phyloP scores from a whole-genome alignment of 1,140 invertebrate species.

The Meloidogyne chitwoodi region DNA sequence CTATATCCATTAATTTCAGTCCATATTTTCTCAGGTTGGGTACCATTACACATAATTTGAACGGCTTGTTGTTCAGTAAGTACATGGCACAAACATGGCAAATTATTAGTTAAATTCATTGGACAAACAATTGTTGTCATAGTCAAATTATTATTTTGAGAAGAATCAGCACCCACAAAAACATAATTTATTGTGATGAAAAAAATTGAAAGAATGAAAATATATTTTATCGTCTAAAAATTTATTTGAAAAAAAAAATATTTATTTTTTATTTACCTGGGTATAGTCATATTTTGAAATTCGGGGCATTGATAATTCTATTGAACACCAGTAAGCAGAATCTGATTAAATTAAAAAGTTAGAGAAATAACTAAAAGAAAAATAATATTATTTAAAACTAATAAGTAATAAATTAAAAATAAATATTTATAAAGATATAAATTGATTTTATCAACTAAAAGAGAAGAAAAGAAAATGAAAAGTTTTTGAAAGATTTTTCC shows the following conservation, averaged over 20 bases:
- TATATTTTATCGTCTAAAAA: background rate
- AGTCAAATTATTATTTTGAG: background rate
- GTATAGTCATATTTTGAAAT: background rate
- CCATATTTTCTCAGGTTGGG: constrained; percentile 6
- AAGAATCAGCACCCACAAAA: background rate
- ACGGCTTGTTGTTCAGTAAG: background rate
- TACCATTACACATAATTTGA: constrained; percentile 14
- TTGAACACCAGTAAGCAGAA: background rate
- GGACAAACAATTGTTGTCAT: constrained; percentile 1
- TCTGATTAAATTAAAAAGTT: background rate
- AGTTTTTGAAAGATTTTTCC: too few relatives aligned
- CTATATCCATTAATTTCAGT: background rate
- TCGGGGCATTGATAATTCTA: constrained; percentile 1
- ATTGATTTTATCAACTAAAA: too few relatives aligned
- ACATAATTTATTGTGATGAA: background rate
- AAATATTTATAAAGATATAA: background rate
- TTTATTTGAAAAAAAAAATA: background rate
- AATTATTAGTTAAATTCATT: constrained; percentile 1
- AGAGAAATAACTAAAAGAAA: background rate
- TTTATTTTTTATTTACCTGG: background rate
- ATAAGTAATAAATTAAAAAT: background rate
- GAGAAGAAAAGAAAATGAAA: too few relatives aligned
- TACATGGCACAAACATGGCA: constrained; percentile 5
- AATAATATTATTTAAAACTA: too few relatives aligned
- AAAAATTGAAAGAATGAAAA: background rate